Base-by-base conservation (phyloP, 2,888 invertebrate genomes). In the Philereme transversata region DNA sequence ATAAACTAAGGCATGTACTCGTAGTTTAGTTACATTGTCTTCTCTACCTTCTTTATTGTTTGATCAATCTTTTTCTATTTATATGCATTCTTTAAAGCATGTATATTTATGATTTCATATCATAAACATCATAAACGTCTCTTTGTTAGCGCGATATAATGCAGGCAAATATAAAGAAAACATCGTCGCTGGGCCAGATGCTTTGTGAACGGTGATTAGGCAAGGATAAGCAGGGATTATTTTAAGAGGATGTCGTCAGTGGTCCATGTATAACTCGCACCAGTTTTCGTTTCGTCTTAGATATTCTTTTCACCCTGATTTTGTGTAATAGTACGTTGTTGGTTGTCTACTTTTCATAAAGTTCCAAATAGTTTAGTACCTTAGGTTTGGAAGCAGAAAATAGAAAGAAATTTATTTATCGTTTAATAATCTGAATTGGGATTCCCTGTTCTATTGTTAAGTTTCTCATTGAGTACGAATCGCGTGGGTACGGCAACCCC, bases 401-500 rank as follows among this genome's bases (percentile, higher is more conserved):
- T 45, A 45, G 44, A 11, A 50, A 41, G 35, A 35, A 57, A 51
- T 46, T 48, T 40, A 2, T 7, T 10, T 10, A 11, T 44, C 10
- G 11, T 34, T 38, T 34, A 11, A 51, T 38, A 55, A 51, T 54
- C 43, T 38, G 36, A 36, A 47, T 57, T 22, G 51, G 47, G 38
- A 55, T 58, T 48, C 57, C 43, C 54, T 36, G 36, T 34, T 52
- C 58, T 51, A 58, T 62, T 62, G 62, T 62, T 34, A 55, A 50
- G 44, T 67, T 61, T 56, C 59, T 66, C 61, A 60, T 68, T 59
- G 55, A 60, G 71, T 63, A 72, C 74, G 73, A 65, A 70, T 55
- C 44, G 62, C 58, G 50, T 51, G 48, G 60, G 53, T 67, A 68
- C 69, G 80, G 84, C 80, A 85, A 82, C 83, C 81, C 77, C 62